Evolutionary conservation across 1,140 invertebrate genomes (phyloP).

Genomic region (Hycleus cichorii): DNA sequence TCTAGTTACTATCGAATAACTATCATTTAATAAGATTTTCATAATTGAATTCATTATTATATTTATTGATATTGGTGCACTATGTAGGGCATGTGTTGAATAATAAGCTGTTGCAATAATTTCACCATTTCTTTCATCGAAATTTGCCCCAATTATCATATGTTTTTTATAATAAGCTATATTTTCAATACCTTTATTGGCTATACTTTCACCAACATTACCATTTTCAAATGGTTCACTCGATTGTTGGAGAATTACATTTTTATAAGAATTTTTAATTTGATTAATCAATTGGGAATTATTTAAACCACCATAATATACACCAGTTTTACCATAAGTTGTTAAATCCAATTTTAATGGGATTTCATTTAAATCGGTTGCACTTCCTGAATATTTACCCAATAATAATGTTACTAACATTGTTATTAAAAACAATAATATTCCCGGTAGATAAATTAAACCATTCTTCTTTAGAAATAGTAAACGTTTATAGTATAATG

Average conservation of each 20-base stretch:
- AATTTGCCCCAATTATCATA: slow-evolving; percentile 35
- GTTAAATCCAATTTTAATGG: slow-evolving; percentile 22
- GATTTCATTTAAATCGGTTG: slow-evolving; percentile 1
- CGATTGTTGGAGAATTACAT: slow-evolving; percentile 5
- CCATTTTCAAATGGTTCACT: slow-evolving; percentile 6
- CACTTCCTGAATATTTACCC: no score
- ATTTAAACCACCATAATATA: slow-evolving; percentile 20
- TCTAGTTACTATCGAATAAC: slow-evolving; percentile 49
- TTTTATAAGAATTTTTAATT: slow-evolving; percentile 17
- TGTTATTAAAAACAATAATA: no score
- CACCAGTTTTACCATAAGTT: slow-evolving; percentile 25
- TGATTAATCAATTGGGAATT: background rate
- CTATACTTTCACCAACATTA: slow-evolving; percentile 23
- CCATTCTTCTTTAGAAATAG: no score
- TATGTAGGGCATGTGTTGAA: slow-evolving; percentile 52
- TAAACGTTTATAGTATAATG: no score
- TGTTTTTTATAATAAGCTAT: slow-evolving; percentile 33
- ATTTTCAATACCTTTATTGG: slow-evolving; percentile 29
- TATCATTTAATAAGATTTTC: slow-evolving; percentile 33
- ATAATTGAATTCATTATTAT: slow-evolving; percentile 51
- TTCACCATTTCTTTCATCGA: slow-evolving; percentile 34
- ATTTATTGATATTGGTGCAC: slow-evolving; percentile 52
- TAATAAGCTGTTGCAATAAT: slow-evolving; percentile 42
- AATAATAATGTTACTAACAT: no score
- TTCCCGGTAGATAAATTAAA: no score